A percentile compares a stretch with the other conserved stretches of the same genome.
These are phyloP conservation scores for Artemisiospiza belli DNA, from an alignment of 2,113 vertebrate genomes.

Conservation along the genomic window DNA sequence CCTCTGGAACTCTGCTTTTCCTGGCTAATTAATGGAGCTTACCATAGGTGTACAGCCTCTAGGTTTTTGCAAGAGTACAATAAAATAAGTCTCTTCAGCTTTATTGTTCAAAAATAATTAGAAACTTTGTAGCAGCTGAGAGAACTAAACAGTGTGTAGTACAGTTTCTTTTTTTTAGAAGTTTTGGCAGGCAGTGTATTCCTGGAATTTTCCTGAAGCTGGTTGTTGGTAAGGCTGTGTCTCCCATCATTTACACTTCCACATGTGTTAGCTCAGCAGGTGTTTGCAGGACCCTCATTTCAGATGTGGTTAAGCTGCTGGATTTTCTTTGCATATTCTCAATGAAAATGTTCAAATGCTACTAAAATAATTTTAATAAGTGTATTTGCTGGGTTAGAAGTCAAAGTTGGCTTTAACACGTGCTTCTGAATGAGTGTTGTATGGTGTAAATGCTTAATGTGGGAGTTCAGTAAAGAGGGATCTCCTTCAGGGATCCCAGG, in stretches of 20 bases:
- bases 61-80: background rate
- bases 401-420: background rate
- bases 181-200: background rate
- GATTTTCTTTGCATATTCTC: background rate
- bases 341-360: background rate
- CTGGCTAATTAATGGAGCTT: background rate
- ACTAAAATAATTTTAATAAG: background rate
- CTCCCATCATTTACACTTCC: accelerated
- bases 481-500: background rate
- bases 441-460: background rate
- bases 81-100: background rate
- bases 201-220: background rate
- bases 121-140: background rate
- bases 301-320: background rate
- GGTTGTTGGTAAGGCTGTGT: background rate
- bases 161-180: background rate
- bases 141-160: background rate
- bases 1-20: background rate
- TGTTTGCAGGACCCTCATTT: background rate
- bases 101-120: background rate
- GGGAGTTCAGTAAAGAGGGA: background rate
- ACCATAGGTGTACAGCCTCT: background rate
- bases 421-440: background rate
- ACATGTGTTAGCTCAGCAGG: accelerated
- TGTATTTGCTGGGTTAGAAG: background rate